A percentile compares a stretch with the other conserved stretches of the same genome.
Evolutionary conservation across 2,797 vertebrate species (phyloP).

Genomic region (Xiphorhynchus erythropygius): DNA sequence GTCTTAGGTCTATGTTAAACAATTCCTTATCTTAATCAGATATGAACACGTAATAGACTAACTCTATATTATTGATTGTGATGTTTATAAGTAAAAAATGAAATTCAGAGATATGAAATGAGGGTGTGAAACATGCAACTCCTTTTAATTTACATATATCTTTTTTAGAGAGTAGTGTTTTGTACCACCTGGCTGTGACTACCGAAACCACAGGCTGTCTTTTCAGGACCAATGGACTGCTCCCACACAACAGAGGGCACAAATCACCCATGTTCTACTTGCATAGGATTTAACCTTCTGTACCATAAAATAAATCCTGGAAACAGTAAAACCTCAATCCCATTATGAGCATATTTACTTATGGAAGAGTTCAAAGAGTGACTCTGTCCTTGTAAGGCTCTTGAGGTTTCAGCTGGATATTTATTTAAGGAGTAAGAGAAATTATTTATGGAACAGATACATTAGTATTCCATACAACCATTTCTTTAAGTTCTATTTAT

Average conservation of each 20-base stretch:
- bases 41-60: background rate
- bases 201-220: background rate
- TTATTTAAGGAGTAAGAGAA: slow-evolving; percentile 3
- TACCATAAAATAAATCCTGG: slow-evolving; percentile 1
- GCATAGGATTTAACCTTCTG: background rate
- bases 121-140: background rate
- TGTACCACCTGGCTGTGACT: background rate
- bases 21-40: background rate
- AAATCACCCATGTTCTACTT: background rate
- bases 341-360: background rate
- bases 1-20: background rate
- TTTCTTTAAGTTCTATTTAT: background rate
- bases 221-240: background rate
- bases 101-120: background rate
- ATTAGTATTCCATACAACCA: background rate
- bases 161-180: background rate
- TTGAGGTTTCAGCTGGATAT: background rate
- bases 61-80: background rate
- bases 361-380: background rate
- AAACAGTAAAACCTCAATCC: background rate
- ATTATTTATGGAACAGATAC: background rate
- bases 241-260: background rate
- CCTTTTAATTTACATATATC: background rate
- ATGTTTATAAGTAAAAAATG: background rate
- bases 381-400: background rate